Conservation (phyloP, 2,888 invertebrate genomes). For the Autographa pulchrina region DNA sequence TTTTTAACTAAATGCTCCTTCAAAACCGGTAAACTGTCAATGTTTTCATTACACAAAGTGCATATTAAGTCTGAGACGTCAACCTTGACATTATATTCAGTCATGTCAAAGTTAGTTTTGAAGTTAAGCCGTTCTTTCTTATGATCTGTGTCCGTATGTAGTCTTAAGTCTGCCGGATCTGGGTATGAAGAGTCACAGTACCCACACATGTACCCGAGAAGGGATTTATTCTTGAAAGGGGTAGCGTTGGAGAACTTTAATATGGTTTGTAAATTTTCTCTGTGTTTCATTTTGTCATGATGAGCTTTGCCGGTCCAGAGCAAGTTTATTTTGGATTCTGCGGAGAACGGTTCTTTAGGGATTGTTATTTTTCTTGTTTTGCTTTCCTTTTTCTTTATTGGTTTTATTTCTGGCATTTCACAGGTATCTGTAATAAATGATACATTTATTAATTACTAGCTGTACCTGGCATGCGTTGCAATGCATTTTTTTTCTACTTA, state of each 20-base stretch:
- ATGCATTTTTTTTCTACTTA: too few species aligned
- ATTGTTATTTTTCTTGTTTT: conserved; percentile 60
- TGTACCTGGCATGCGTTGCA: too few species aligned
- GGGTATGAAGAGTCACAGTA: conserved; percentile 76
- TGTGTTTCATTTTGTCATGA: conserved; percentile 73
- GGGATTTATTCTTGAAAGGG: conserved; percentile 77
- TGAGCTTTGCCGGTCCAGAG: conserved; percentile 61
- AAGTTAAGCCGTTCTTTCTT: conserved; percentile 69
- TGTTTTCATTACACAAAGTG: conserved; percentile 67
- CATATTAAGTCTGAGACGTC: conserved; percentile 73
- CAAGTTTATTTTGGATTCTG: conserved; percentile 61
- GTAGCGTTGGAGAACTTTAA: conserved; percentile 77
- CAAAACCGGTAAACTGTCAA: conserved; percentile 65
- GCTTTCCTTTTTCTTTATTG: conserved; percentile 9
- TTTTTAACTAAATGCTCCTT: conserved; percentile 74
- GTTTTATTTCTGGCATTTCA: conserved; percentile 57
- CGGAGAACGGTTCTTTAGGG: conserved; percentile 37
- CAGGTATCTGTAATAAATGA: conserved; percentile 63
- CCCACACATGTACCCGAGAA: conserved; percentile 77
- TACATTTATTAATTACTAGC: too few species aligned
- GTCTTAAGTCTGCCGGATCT: conserved; percentile 74
- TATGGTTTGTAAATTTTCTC: conserved; percentile 75
- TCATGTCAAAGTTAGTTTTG: conserved; percentile 72
- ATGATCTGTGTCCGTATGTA: conserved; percentile 68
- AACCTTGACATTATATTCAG: conserved; percentile 74